Conservation (phyloP, 2,797 vertebrate genomes). For the Agapornis canus region DNA sequence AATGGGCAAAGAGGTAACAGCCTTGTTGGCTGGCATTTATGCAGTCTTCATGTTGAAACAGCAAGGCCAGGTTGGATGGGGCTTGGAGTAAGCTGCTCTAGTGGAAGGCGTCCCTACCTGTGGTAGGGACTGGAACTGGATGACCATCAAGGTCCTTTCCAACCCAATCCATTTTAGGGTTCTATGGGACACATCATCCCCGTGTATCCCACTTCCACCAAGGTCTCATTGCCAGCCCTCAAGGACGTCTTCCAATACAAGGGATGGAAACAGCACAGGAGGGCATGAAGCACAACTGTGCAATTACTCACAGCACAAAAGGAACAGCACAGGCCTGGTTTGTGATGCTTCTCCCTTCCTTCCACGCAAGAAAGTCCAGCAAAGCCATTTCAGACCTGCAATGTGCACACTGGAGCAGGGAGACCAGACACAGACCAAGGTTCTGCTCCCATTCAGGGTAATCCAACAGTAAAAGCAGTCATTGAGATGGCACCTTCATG, state of each 20-base stretch:
- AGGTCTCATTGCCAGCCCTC: background rate
- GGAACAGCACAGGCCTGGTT: rapidly evolving
- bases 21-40: background rate
- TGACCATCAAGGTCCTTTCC: background rate
- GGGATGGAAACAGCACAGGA: background rate
- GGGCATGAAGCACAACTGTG: background rate
- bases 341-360: background rate
- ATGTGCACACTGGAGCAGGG: rapidly evolving
- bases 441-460: background rate
- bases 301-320: background rate
- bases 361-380: background rate
- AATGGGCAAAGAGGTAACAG: background rate
- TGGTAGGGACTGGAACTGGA: background rate
- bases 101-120: background rate
- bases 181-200: rapidly evolving
- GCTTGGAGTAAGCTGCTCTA: background rate
- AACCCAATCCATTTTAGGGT: background rate
- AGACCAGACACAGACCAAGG: background rate
- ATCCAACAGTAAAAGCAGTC: background rate
- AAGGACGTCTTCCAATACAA: too few species aligned
- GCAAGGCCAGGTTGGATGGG: background rate
- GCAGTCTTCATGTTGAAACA: background rate
- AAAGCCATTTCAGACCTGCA: background rate
- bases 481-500: background rate
- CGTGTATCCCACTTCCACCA: rapidly evolving